A percentile compares a stretch with the other conserved stretches of the same genome.
phyloP scores from a whole-genome alignment of 2,113 vertebrate species.

The Panthera leo region DNA sequence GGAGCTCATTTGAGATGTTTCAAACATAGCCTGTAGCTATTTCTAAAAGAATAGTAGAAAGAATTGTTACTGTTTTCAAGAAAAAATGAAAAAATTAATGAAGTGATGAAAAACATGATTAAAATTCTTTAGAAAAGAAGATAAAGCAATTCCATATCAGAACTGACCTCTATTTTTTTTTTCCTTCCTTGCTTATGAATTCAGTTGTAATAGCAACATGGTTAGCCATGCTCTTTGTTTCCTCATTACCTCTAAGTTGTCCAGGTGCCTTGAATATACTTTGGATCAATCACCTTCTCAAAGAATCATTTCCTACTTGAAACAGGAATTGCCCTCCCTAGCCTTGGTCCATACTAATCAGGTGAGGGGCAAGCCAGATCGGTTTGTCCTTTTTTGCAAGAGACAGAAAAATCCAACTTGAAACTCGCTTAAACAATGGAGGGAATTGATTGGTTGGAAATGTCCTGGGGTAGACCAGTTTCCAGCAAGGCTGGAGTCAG shows the following conservation, averaged over 20 bases:
- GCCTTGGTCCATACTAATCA: background rate
- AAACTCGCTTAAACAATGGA: background rate
- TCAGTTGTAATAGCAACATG: background rate
- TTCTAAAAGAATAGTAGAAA: constrained; percentile 64
- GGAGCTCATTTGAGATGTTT: constrained; percentile 61
- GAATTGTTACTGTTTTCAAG: constrained; percentile 51
- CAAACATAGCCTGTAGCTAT: constrained; percentile 52
- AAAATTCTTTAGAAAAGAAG: constrained; percentile 41
- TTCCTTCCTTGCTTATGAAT: background rate
- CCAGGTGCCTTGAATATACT: background rate
- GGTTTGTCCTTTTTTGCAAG: background rate
- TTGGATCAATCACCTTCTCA: background rate
- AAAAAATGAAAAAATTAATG: constrained; percentile 57
- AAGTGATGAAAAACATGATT: constrained; percentile 46
- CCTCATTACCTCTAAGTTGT: background rate
- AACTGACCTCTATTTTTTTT: background rate
- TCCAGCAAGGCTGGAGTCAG: background rate
- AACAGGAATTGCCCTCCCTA: background rate
- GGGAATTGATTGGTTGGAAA: background rate
- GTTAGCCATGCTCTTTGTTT: background rate
- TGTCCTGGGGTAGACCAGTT: background rate
- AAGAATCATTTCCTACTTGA: background rate
- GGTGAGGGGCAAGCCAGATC: background rate
- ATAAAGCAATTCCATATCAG: background rate
- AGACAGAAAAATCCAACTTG: background rate